Evolutionary conservation across 2,113 vertebrate species (phyloP).

Genomic region (Origma solitaria): DNA sequence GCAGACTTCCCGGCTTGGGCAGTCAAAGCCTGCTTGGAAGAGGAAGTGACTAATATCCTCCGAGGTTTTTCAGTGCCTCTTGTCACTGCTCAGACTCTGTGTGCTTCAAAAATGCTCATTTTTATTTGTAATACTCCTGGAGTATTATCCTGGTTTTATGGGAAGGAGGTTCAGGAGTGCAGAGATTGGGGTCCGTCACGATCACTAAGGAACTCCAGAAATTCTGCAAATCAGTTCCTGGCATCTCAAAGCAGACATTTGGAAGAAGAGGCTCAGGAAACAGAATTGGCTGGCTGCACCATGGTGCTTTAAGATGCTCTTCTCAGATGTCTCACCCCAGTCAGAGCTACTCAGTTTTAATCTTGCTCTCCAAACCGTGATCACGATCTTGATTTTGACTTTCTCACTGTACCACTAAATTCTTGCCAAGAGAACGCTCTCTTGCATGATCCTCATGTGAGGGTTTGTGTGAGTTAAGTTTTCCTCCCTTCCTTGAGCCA

Average conservation of each 20-base stretch:
- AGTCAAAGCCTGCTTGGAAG: background rate
- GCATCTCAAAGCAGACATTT: background rate
- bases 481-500: background rate
- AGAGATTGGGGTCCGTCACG: accelerated
- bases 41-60: background rate
- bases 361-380: background rate
- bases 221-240: background rate
- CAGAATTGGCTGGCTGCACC: background rate
- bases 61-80: background rate
- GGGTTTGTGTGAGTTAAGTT: background rate
- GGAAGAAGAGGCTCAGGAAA: background rate
- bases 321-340: background rate
- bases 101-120: background rate
- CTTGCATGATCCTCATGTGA: background rate
- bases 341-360: background rate
- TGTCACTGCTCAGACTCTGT: background rate
- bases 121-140: background rate
- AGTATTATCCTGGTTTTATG: background rate
- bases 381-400: background rate
- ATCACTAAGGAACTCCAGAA: background rate
- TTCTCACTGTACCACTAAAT: background rate
- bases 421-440: background rate
- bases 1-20: background rate
- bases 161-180: background rate
- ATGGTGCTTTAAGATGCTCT: background rate